These are phyloP conservation scores for Strix aluco DNA, from an alignment of 2,113 vertebrate species.

Conservation along the genomic window DNA sequence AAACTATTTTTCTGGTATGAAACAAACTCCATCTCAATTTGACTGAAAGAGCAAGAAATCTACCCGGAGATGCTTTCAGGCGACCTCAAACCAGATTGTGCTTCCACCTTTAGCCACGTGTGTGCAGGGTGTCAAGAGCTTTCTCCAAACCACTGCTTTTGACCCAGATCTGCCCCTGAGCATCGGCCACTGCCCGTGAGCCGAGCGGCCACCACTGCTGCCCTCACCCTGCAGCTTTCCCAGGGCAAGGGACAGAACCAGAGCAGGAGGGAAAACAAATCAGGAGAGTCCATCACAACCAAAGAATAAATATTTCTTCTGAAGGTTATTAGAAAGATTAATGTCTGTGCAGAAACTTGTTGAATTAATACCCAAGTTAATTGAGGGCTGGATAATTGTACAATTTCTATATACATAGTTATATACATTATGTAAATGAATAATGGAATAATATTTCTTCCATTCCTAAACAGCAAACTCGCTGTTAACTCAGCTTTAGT, in stretches of 20 bases:
- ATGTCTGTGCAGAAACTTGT: not conserved
- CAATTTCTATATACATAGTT: not conserved
- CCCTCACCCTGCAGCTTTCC: accelerated
- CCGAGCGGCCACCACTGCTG: accelerated
- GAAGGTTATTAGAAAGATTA: not conserved
- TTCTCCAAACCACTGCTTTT: accelerated
- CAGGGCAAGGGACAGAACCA: not conserved
- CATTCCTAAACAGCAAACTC: not conserved
- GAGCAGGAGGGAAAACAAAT: not conserved
- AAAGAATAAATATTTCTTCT: not conserved
- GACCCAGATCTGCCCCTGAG: not conserved
- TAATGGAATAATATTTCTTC: not conserved
- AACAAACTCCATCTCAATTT: not conserved
- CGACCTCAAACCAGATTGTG: accelerated
- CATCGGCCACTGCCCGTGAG: not conserved
- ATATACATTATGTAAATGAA: not conserved
- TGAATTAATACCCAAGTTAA: not conserved
- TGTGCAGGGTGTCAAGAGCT: not conserved
- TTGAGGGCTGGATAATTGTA: not conserved
- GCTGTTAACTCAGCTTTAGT: not conserved
- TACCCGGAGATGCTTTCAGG: accelerated
- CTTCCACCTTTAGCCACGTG: accelerated
- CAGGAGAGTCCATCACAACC: no score
- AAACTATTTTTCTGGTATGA: not conserved
- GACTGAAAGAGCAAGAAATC: not conserved